Percentiles rank a stretch among this genome's conserved stretches.
Conservation (phyloP, 2,797 vertebrate species). For the Falco naumanni region DNA sequence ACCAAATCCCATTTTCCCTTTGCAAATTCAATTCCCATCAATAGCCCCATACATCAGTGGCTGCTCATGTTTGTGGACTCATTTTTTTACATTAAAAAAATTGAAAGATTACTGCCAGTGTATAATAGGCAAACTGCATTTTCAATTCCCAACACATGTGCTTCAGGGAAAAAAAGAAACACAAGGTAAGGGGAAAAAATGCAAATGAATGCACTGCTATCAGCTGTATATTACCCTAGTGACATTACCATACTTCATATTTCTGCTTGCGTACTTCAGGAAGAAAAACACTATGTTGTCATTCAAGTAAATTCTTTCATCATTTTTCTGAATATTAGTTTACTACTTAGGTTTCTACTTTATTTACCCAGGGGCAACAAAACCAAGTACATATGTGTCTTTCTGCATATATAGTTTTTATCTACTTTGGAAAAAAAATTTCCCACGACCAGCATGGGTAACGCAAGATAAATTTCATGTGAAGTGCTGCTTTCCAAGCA, state of each 20-base stretch:
- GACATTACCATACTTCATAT: conserved; percentile 75
- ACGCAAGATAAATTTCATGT: not conserved
- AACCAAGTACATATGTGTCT: not conserved
- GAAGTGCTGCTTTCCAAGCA: not conserved
- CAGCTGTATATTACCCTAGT: conserved; percentile 73
- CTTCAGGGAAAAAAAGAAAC: conserved; percentile 29
- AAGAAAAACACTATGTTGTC: conserved; percentile 43
- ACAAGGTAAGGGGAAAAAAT: conserved; percentile 71
- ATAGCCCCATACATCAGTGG: conserved; percentile 78
- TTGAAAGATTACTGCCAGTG: conserved; percentile 76
- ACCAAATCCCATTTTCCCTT: conserved; percentile 88
- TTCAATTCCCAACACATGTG: conserved; percentile 75
- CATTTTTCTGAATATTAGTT: conserved; percentile 49
- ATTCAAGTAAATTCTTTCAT: conserved; percentile 65
- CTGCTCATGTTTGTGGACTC: conserved; percentile 75
- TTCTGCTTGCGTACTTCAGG: conserved; percentile 60
- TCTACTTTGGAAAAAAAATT: not conserved
- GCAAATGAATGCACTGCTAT: conserved; percentile 78
- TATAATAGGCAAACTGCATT: conserved; percentile 75
- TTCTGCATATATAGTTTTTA: not conserved
- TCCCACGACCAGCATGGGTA: not conserved
- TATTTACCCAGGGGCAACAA: conserved; percentile 18
- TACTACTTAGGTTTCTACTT: conserved; percentile 36
- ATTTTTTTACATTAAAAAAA: conserved; percentile 76
- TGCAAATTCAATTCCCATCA: conserved; percentile 85